Evolutionary conservation across 1,140 invertebrate genomes (phyloP), one percentile per base, ranked within the genome.

Genomic region (Drosophila erecta): DNA sequence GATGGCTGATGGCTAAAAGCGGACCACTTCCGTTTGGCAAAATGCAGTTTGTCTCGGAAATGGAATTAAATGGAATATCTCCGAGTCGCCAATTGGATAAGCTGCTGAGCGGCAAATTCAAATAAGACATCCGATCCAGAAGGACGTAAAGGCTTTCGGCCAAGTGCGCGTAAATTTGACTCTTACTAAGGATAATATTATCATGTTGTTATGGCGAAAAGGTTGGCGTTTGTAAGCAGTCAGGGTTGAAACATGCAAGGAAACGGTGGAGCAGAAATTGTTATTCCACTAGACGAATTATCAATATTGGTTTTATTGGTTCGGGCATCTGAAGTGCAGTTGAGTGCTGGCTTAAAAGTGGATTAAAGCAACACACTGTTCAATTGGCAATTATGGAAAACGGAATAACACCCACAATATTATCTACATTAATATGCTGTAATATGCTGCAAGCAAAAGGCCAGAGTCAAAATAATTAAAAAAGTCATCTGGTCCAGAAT

Each of bases 41-140:
- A 81, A 81, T 78, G 78, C 67, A 81, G 46, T 76, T 76, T 76
- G 55, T 14, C 50, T 60, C 54, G 62, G 47, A 61, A 86, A 85
- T 78, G 62, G 60, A 87, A 87, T 87, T 78, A 81, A 75, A 81
- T 73, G 47, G 57, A 51, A 77, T 64, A 56, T 58, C 54, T 76
- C 43, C 43, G 50, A 57, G 41, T 57, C 62, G 22, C 64, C 44
- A 41, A 58, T 70, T 72, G 38, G 33, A 69, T 69, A 54, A 37
- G 59, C 66, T 70, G 11, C n/a, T 56, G 43, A 49, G 64, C 66
- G 66, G 50, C 65, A 70, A 70, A 70, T 70, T 69, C 64, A 57
- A 70, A 70, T 22, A 20, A 15, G 49, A 22, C 64, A 54, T 37
- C 40, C 12, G 59, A 64, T 64, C 15, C 17, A 54, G 37, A 38